These are phyloP conservation scores for Cyclura pinguis DNA, from an alignment of 2,797 vertebrate genomes.

Conservation along the genomic window DNA sequence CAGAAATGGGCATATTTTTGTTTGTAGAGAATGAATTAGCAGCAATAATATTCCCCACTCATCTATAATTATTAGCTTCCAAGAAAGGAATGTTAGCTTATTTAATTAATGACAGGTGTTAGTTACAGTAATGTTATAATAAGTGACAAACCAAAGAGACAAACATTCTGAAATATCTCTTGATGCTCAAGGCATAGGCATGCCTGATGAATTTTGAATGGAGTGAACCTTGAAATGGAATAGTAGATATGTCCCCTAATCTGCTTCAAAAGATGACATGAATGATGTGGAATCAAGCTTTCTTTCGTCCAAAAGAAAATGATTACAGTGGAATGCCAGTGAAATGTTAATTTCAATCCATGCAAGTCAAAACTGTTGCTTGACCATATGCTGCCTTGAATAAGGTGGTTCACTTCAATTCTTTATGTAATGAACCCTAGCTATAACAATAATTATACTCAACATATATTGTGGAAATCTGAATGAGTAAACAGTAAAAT, in stretches of 20 bases:
- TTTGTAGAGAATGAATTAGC: background rate
- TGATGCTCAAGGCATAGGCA: background rate
- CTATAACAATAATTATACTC: background rate
- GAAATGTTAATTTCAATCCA: background rate
- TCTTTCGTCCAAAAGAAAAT: background rate
- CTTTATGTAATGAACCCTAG: background rate
- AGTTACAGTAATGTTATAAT: background rate
- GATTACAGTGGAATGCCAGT: too few relatives aligned
- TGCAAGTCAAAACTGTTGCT: too few relatives aligned
- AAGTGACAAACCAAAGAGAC: background rate
- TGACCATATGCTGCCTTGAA: background rate
- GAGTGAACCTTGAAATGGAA: too few relatives aligned
- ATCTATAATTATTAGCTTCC: background rate
- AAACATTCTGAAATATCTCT: background rate
- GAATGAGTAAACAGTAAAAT: conserved; percentile 40
- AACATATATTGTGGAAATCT: background rate
- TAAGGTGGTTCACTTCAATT: background rate
- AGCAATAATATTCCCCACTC: background rate
- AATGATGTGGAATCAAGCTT: background rate
- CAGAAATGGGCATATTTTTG: background rate
- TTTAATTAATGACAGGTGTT: background rate
- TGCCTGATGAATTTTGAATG: background rate
- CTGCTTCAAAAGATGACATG: background rate
- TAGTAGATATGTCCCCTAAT: background rate
- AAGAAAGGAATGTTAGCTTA: background rate